These are phyloP conservation scores for Pseudorhombus dupliciocellatus DNA, from an alignment of 2,113 vertebrate species.

Conservation along the genomic window DNA sequence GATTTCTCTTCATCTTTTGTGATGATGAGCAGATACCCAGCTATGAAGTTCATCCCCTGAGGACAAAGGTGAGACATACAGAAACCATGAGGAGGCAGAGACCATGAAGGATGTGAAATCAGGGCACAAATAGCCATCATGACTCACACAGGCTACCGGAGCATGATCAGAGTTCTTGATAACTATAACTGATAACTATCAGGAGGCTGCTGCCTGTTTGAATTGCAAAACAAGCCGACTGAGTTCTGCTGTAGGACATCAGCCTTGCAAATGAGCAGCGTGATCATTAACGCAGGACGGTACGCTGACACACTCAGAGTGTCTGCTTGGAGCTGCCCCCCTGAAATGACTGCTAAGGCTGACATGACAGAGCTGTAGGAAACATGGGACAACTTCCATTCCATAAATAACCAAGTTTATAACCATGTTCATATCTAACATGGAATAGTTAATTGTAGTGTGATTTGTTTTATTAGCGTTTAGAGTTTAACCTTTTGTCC, in stretches of 20 bases:
- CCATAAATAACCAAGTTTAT: no score
- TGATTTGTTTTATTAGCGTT: no score
- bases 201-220: constrained; percentile 20
- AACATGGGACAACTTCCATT: no score
- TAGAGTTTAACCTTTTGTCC: no score
- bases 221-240: constrained; percentile 35
- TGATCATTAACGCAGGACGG: background rate
- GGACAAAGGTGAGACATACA: constrained; percentile 42
- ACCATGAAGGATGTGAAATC: background rate
- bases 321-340: background rate
- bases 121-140: background rate
- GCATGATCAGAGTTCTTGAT: background rate
- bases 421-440: no score
- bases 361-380: no score
- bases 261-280: constrained; percentile 50
- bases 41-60: constrained; percentile 98
- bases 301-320: background rate
- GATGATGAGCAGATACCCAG: constrained; percentile 91
- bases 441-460: no score
- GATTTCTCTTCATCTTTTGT: constrained; percentile 94
- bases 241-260: constrained; percentile 14
- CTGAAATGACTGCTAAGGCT: background rate
- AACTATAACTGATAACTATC: background rate
- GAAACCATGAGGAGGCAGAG: background rate
- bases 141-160: background rate